Evolutionary conservation across 2,888 invertebrate genomes (phyloP).

Genomic region (Carcina quercana): DNA sequence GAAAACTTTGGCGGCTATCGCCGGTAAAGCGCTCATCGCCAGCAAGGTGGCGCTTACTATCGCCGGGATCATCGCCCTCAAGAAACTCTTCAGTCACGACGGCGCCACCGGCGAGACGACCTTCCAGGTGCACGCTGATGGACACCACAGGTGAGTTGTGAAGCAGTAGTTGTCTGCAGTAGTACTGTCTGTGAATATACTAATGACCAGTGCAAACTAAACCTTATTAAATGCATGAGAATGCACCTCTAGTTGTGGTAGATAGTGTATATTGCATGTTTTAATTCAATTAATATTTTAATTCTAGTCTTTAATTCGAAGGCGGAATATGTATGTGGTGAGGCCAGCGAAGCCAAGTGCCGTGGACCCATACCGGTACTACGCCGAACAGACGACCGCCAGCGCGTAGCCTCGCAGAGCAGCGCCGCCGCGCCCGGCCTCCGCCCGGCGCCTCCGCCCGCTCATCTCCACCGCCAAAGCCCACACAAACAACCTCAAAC

Average conservation of each 20-base stretch:
- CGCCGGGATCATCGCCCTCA: slow-evolving; percentile 81
- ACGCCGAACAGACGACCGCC: slow-evolving; percentile 62
- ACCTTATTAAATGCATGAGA: neutral
- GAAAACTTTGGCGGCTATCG: slow-evolving; percentile 80
- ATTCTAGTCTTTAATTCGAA: slow-evolving; percentile 74
- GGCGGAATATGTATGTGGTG: slow-evolving; percentile 77
- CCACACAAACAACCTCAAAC: slow-evolving; percentile 59
- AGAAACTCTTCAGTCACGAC: slow-evolving; percentile 82
- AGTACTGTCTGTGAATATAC: no score
- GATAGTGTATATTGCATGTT: no score
- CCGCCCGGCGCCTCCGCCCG: slow-evolving; percentile 13
- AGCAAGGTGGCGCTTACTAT: slow-evolving; percentile 83
- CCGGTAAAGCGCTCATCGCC: slow-evolving; percentile 81
- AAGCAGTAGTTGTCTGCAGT: neutral
- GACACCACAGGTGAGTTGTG: slow-evolving; percentile 74
- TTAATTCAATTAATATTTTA: slow-evolving; percentile 50
- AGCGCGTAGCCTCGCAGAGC: slow-evolving; percentile 32
- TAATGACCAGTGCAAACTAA: neutral
- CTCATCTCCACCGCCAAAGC: slow-evolving; percentile 30
- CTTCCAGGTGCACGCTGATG: slow-evolving; percentile 81
- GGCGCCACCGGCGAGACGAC: slow-evolving; percentile 75
- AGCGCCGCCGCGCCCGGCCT: slow-evolving; percentile 11
- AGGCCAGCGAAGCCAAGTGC: slow-evolving; percentile 71
- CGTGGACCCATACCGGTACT: slow-evolving; percentile 76
- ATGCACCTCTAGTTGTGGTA: neutral